Conservation (phyloP, 2,888 invertebrate genomes). For the Drosophila borealis region DNA sequence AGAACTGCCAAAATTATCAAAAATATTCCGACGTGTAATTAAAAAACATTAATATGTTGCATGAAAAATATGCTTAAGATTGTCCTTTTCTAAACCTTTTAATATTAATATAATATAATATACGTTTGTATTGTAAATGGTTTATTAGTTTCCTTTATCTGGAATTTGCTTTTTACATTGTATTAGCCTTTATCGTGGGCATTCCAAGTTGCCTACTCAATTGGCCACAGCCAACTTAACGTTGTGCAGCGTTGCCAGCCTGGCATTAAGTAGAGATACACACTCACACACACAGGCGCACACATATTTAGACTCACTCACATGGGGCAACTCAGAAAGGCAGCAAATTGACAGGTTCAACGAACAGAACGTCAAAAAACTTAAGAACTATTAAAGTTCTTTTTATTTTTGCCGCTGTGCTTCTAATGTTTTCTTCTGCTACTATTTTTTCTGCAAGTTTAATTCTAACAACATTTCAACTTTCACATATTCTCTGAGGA, state of each 20-base stretch:
- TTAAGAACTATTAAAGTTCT: constrained; percentile 75
- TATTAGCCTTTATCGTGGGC: background rate
- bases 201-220: background rate
- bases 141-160: background rate
- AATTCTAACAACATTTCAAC: constrained; percentile 81
- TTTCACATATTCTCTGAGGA: constrained; percentile 82
- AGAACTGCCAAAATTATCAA: too few relatives aligned
- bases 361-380: constrained; percentile 65
- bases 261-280: constrained; percentile 4
- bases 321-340: constrained; percentile 50
- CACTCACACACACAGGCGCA: constrained; percentile 15
- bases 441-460: constrained; percentile 64
- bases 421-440: constrained; percentile 33
- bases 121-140: too few relatives aligned
- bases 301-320: constrained; percentile 29
- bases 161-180: too few relatives aligned
- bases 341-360: constrained; percentile 72
- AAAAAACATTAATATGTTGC: too few relatives aligned
- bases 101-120: background rate
- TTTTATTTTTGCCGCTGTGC: constrained; percentile 45
- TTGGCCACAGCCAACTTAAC: constrained; percentile 3
- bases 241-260: constrained; percentile 25
- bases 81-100: too few relatives aligned
- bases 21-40: too few relatives aligned
- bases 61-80: too few relatives aligned